Conservation (phyloP, 1,140 invertebrate species). For the Lycorma delicatula region DNA sequence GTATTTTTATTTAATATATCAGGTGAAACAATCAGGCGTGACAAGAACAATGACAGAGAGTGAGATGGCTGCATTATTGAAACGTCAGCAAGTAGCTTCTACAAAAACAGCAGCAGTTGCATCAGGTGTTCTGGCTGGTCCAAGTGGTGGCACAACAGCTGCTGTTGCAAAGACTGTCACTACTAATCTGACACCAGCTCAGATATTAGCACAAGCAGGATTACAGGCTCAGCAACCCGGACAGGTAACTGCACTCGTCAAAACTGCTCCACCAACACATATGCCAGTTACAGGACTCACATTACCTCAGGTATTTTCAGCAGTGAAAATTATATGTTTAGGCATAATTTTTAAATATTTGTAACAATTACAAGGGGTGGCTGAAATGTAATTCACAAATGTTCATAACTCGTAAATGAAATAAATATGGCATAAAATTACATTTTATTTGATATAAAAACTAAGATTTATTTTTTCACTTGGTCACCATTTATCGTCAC, state of each 20-base stretch:
- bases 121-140: constrained; percentile 18
- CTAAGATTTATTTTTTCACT: too few species aligned
- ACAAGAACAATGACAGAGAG: constrained; percentile 52
- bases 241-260: constrained; percentile 50
- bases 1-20: not conserved
- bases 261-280: constrained; percentile 41
- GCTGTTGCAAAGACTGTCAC: constrained; percentile 36
- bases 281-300: constrained; percentile 20
- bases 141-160: constrained; percentile 19
- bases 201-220: constrained; percentile 47
- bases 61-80: constrained; percentile 61
- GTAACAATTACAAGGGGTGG: not conserved
- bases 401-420: too few species aligned
- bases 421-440: too few species aligned
- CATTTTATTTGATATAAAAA: too few species aligned
- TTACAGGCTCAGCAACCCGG: constrained; percentile 37
- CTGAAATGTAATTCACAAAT: not conserved
- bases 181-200: constrained; percentile 43
- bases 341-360: not conserved
- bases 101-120: constrained; percentile 38
- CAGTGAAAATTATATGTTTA: not conserved
- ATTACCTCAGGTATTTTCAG: constrained; percentile 26
- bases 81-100: constrained; percentile 48
- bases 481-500: too few species aligned
- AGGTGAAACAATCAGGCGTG: constrained; percentile 22